These are phyloP conservation scores for Drosophila diplacantha DNA, from an alignment of 2,888 invertebrate species.

Conservation along the genomic window DNA sequence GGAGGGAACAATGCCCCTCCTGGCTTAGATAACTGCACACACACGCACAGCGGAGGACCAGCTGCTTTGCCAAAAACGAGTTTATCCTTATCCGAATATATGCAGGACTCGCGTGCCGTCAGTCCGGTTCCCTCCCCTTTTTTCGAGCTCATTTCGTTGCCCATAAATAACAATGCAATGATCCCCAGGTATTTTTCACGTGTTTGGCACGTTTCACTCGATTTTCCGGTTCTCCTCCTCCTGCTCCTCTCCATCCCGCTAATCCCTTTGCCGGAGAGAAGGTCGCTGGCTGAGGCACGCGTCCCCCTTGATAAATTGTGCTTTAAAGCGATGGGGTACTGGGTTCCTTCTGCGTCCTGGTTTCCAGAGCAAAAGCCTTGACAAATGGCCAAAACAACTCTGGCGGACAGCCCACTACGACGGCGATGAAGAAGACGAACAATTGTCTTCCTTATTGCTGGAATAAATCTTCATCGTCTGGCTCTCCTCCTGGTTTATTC, in stretches of 20 bases:
- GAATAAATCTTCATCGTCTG: conserved; percentile 64
- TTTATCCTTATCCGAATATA: conserved; percentile 59
- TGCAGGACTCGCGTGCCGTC: conserved; percentile 54
- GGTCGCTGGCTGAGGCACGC: conserved; percentile 56
- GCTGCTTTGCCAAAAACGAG: conserved; percentile 61
- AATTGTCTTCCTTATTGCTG: conserved; percentile 59
- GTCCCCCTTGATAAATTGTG: conserved; percentile 68
- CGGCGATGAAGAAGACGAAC: conserved; percentile 23
- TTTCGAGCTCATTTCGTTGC: conserved; percentile 64
- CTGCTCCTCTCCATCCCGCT: conserved; percentile 1
- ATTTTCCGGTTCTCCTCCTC: conserved; percentile 65
- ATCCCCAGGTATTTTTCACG: conserved; percentile 76
- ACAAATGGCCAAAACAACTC: conserved; percentile 61
- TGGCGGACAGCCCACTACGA: conserved; percentile 50
- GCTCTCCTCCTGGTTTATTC: conserved; percentile 57
- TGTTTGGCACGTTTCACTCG: conserved; percentile 74
- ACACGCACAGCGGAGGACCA: conserved; percentile 40
- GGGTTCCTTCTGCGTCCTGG: neutral
- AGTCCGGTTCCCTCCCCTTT: conserved; percentile 41
- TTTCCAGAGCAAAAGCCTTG: conserved; percentile 43
- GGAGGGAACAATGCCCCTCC: conserved; percentile 45
- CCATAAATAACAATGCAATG: conserved; percentile 65
- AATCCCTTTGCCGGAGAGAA: conserved; percentile 6
- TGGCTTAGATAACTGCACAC: conserved; percentile 54
- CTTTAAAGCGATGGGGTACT: conserved; percentile 57